Base-by-base conservation (phyloP, 2,888 invertebrate genomes). In the Protophormia terraenovae region DNA sequence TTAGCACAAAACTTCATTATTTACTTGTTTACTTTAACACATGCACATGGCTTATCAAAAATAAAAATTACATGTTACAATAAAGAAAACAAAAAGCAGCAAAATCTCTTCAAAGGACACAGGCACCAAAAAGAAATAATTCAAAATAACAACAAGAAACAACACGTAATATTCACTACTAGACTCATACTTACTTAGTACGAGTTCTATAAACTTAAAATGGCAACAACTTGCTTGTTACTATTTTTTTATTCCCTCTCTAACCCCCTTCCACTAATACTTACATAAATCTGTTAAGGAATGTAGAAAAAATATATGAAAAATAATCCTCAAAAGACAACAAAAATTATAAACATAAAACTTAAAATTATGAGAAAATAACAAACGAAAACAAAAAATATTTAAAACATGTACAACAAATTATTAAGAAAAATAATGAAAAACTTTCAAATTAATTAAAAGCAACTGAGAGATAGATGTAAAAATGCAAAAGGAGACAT, bases 401-500 rank as follows among this genome's bases (percentile, higher is more conserved):
- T n/a, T 60, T 5, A 29, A 71, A 64, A 55, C 29, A 66, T 81
- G 38, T 47, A 53, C 29, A 67, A 62, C 67, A 75, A 81, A 73
- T 81, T 75, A 67, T 67, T 35, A 81, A 73, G 55, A 69, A 75
- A 60, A 50, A 81, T 75, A 67, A 73, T 73, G 66, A 75, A 81
- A 81, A 69, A 60, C 60, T 81, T 81, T 69, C 16, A 81, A 81
- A 75, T 81, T 81, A 75, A 81, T 81, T 81, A 81, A 73, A 75
- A 75, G 75, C 81, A 75, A 75, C 67, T 62, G 60, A 69, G 14
- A 81, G n/a, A 81, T 16, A 12, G 7, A 64, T 53, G 41, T 12
- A 27, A 53, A 38, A 53, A 29, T 62, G 7, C 22, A n/a, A 38
- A 47, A 50, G n/a, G 14, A 71, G 22, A 58, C 24, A 45, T 41